These are phyloP conservation scores for Odontocolon sp. DNA, from an alignment of 2,888 invertebrate species.

Conservation along the genomic window DNA sequence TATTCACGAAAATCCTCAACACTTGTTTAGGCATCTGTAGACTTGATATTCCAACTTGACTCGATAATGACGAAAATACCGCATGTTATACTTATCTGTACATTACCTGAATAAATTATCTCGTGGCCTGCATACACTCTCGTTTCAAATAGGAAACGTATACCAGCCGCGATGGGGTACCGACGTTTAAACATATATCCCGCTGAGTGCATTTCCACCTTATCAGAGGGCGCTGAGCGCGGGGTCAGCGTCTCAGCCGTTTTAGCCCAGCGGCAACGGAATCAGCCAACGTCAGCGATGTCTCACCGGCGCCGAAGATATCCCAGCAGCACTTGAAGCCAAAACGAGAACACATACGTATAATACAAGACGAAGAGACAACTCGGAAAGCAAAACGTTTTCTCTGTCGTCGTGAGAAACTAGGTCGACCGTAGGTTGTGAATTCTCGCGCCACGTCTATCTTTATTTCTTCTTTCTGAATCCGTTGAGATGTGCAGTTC, in stretches of 20 bases:
- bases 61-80: too few relatives aligned
- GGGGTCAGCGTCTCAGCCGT: constrained; percentile 9
- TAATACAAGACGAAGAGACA: not conserved
- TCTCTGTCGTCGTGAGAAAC: constrained; percentile 58
- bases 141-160: not conserved
- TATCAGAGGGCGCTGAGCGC: not conserved
- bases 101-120: too few relatives aligned
- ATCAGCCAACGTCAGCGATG: not conserved
- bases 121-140: too few relatives aligned
- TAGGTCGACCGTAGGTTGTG: constrained; percentile 61
- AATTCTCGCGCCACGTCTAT: constrained; percentile 50
- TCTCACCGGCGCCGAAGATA: not conserved
- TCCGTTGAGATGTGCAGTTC: constrained; percentile 32
- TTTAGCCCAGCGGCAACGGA: not conserved
- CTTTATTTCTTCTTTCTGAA: constrained; percentile 24
- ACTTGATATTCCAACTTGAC: too few relatives aligned
- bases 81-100: too few relatives aligned
- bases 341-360: not conserved
- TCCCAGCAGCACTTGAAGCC: not conserved
- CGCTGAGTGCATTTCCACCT: constrained; percentile 19
- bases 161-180: not conserved
- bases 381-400: not conserved
- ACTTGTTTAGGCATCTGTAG: too few relatives aligned
- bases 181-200: not conserved
- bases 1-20: too few relatives aligned